phyloP scores from a whole-genome alignment of 2,888 invertebrate species.

The Petrolisthes manimaculis region DNA sequence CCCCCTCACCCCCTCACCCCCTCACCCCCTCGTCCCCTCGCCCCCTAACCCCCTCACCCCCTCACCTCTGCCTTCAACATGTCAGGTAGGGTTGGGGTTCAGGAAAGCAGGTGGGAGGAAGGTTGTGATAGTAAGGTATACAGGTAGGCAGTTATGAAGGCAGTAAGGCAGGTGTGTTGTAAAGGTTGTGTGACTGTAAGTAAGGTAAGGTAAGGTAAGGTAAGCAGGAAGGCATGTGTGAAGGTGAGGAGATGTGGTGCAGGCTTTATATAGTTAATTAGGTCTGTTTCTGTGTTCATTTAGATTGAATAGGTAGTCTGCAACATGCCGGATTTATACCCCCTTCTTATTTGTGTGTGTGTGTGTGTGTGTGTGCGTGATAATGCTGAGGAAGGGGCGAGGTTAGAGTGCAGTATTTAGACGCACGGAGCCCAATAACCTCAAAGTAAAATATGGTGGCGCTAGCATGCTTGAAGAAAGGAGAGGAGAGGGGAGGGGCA shows the following conservation, averaged over 20 bases:
- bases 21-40: no score
- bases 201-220: background rate
- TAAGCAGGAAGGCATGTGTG: background rate
- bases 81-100: background rate
- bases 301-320: no score
- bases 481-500: background rate
- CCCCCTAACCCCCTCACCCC: no score
- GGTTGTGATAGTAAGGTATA: background rate
- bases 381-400: background rate
- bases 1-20: no score
- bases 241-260: background rate
- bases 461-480: conserved; percentile 12
- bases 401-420: conserved; percentile 10
- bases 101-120: background rate
- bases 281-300: no score
- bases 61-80: no score
- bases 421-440: conserved; percentile 15
- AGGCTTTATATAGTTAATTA: no score
- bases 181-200: no score
- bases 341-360: background rate
- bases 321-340: background rate
- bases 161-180: no score
- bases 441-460: conserved; percentile 15
- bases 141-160: no score
- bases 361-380: no score